These are phyloP conservation scores for Acanthoscelides obtectus DNA, from an alignment of 2,888 invertebrate species.

Conservation along the genomic window DNA sequence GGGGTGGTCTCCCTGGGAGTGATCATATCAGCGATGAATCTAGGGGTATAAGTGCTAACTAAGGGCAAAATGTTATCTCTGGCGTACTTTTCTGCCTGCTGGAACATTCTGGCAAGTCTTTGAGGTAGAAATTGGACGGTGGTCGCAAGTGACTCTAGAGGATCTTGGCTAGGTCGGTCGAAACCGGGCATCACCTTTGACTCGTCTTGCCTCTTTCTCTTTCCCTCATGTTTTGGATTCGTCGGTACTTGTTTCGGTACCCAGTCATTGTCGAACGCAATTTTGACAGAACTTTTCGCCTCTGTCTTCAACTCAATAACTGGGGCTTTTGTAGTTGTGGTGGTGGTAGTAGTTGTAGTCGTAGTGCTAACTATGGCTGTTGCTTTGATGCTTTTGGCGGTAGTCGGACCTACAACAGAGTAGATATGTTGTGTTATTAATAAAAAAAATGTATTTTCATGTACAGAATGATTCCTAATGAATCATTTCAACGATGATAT, in stretches of 20 bases:
- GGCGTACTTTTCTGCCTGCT: conserved; percentile 77
- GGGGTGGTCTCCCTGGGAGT: conserved; percentile 31
- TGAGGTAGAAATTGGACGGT: conserved; percentile 79
- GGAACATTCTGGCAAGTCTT: conserved; percentile 70
- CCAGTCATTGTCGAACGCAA: conserved; percentile 29
- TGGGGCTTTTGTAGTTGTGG: conserved; percentile 31
- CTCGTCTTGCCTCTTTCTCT: conserved; percentile 42
- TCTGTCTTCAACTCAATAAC: conserved; percentile 30
- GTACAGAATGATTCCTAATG: no score
- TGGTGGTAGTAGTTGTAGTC: conserved; percentile 20
- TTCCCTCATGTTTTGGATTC: conserved; percentile 26
- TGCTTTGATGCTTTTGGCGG: conserved; percentile 33
- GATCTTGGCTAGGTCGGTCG: conserved; percentile 22
- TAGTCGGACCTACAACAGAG: background rate
- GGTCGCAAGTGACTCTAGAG: conserved; percentile 43
- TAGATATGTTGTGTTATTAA: no score
- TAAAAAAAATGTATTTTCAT: no score
- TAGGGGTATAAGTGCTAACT: conserved; percentile 75
- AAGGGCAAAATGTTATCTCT: conserved; percentile 71
- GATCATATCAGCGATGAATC: conserved; percentile 51
- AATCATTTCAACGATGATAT: no score
- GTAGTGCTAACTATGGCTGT: conserved; percentile 5
- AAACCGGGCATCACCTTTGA: background rate
- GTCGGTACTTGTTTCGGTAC: conserved; percentile 27
- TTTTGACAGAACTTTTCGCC: conserved; percentile 4